These are phyloP conservation scores for Pomatostomus ruficeps DNA, from an alignment of 2,113 vertebrate species.

Conservation along the genomic window DNA sequence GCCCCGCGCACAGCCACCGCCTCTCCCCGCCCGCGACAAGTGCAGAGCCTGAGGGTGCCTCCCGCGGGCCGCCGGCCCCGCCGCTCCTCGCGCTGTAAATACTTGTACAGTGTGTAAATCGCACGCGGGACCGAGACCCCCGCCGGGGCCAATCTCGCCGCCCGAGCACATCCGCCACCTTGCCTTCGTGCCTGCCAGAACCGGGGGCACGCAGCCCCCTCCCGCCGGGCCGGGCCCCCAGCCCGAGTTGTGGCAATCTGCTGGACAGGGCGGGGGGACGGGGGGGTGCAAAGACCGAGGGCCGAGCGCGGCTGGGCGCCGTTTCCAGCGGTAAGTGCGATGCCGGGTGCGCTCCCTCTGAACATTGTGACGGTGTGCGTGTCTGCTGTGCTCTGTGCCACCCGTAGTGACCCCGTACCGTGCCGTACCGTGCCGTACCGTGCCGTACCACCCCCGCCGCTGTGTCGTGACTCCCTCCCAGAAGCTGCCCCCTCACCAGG, in stretches of 20 bases:
- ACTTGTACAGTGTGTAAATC: slow-evolving; percentile 87
- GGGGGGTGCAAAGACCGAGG: slow-evolving; percentile 65
- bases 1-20: background rate
- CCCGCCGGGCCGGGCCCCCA: slow-evolving; percentile 66
- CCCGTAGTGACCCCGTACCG: slow-evolving; percentile 83
- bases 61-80: background rate
- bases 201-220: slow-evolving; percentile 71
- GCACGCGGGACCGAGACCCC: slow-evolving; percentile 61
- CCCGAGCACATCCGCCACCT: slow-evolving; percentile 80
- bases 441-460: slow-evolving; percentile 73
- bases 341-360: slow-evolving; percentile 86
- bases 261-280: background rate
- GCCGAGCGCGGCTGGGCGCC: slow-evolving; percentile 72
- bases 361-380: slow-evolving; percentile 93
- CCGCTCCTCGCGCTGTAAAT: slow-evolving; percentile 84
- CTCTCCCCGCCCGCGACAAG: background rate
- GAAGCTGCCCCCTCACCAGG: slow-evolving; percentile 87
- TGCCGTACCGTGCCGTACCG: slow-evolving; percentile 46
- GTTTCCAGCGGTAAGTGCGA: slow-evolving; percentile 88
- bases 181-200: slow-evolving; percentile 52
- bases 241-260: background rate
- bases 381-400: slow-evolving; percentile 96
- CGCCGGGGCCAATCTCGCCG: slow-evolving; percentile 71
- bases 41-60: slow-evolving; percentile 14
- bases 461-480: slow-evolving; percentile 90